A percentile compares a stretch with the other conserved stretches of the same genome.
Evolutionary conservation across 2,888 invertebrate genomes (phyloP).

Genomic region (Hofmannophila pseudospretella): DNA sequence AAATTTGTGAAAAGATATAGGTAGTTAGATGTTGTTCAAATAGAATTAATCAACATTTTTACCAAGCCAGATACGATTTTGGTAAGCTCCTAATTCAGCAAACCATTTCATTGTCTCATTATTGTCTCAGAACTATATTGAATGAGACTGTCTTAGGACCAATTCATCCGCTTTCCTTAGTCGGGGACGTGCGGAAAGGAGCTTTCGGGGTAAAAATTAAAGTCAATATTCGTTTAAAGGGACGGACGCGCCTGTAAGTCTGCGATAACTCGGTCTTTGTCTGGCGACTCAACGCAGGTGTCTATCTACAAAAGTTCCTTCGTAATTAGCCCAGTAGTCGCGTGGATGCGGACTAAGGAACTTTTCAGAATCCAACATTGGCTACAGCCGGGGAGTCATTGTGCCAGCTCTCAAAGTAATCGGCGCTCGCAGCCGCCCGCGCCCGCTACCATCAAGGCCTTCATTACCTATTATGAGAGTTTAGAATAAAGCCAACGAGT

Average conservation of each 20-base stretch:
- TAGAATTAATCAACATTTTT: background rate
- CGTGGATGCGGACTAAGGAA: slow-evolving; percentile 66
- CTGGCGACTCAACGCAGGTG: slow-evolving; percentile 72
- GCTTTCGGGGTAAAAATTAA: slow-evolving; percentile 31
- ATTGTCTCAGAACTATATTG: slow-evolving; percentile 54
- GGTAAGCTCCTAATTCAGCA: background rate
- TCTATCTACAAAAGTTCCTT: slow-evolving; percentile 75
- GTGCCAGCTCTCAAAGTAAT: slow-evolving; percentile 72
- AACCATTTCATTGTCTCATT: slow-evolving; percentile 41
- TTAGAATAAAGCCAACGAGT: slow-evolving; percentile 78
- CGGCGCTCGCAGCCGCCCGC: slow-evolving; percentile 65
- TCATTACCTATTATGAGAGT: slow-evolving; percentile 78
- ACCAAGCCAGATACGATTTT: background rate
- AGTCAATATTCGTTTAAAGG: slow-evolving; percentile 41
- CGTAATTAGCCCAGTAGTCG: slow-evolving; percentile 74
- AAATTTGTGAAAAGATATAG: too few relatives aligned
- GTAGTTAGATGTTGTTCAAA: too few relatives aligned
- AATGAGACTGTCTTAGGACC: slow-evolving; percentile 49
- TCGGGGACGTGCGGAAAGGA: slow-evolving; percentile 29
- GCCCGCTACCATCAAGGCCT: slow-evolving; percentile 62
- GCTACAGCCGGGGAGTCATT: slow-evolving; percentile 69
- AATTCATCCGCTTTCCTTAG: slow-evolving; percentile 39
- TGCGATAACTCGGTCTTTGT: slow-evolving; percentile 75
- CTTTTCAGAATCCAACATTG: slow-evolving; percentile 71
- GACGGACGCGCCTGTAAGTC: slow-evolving; percentile 53